Percentiles rank a stretch among this genome's conserved stretches.
Evolutionary conservation across 2,113 vertebrate species (phyloP).

Genomic region (Channa argus): DNA sequence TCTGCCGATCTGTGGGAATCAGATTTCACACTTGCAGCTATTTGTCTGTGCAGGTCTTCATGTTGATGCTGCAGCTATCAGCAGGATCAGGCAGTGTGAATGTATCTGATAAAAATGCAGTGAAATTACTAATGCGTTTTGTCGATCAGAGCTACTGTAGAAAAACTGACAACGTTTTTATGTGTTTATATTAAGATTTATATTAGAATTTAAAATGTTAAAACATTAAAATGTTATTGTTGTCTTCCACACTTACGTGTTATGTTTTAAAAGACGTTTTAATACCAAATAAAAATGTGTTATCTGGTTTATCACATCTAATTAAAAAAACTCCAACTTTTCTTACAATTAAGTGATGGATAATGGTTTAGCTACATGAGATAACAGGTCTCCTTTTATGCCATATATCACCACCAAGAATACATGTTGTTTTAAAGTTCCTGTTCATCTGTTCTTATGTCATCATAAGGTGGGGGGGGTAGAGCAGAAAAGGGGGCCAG

Average conservation of each 20-base stretch:
- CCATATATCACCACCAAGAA: too few species aligned
- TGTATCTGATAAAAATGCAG: background rate
- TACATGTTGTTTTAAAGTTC: too few species aligned
- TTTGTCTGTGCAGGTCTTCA: constrained; percentile 26
- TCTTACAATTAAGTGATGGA: too few species aligned
- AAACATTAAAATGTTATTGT: background rate
- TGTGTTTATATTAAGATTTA: background rate
- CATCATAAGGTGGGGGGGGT: background rate
- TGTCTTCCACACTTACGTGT: constrained; percentile 1
- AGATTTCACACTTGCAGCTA: constrained; percentile 41
- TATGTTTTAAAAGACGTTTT: constrained; percentile 13
- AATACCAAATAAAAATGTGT: constrained; percentile 46
- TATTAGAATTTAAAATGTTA: background rate
- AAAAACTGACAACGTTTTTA: background rate
- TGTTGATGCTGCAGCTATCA: constrained; percentile 1
- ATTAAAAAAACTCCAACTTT: too few species aligned
- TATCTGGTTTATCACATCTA: background rate
- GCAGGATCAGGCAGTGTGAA: constrained; percentile 6
- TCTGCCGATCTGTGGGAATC: constrained; percentile 45
- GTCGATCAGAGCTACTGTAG: background rate
- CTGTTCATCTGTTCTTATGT: too few species aligned
- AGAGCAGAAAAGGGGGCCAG: constrained; percentile 21
- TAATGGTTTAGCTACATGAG: too few species aligned
- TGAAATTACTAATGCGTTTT: background rate
- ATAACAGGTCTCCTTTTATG: too few species aligned